Conservation (phyloP, 2,797 vertebrate species). For the Malacoraja senta region DNA sequence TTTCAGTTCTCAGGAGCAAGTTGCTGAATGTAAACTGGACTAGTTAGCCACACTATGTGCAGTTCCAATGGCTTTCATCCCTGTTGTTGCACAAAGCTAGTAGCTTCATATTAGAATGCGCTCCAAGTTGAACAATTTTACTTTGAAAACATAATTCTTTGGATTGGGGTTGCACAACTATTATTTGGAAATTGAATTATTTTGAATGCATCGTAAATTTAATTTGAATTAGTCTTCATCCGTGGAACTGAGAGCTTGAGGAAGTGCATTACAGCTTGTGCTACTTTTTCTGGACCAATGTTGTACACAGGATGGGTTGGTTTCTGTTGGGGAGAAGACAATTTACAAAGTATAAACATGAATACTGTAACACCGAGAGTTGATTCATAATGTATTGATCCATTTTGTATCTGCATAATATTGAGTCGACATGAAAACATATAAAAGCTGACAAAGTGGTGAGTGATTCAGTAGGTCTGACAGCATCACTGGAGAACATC, state of each 20-base stretch:
- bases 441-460: no score
- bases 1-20: neutral
- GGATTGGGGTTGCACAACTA: neutral
- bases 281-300: conserved; percentile 84
- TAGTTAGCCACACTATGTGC: neutral
- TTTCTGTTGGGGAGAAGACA: conserved; percentile 56
- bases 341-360: neutral
- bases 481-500: no score
- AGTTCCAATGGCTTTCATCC: neutral
- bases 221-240: conserved; percentile 42
- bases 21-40: neutral
- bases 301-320: conserved; percentile 91
- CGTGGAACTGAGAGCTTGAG: conserved; percentile 64
- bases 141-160: conserved; percentile 22
- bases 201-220: conserved; percentile 3
- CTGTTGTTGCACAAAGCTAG: neutral
- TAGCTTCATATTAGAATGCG: neutral
- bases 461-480: no score
- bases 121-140: conserved; percentile 15
- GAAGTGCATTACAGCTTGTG: conserved; percentile 73
- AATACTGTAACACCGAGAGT: neutral
- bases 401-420: neutral
- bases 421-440: neutral
- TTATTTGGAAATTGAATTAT: neutral
- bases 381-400: neutral